Evolutionary conservation across 2,113 vertebrate species (phyloP), one percentile per base, ranked within the genome.

Genomic region (Anser cygnoides): DNA sequence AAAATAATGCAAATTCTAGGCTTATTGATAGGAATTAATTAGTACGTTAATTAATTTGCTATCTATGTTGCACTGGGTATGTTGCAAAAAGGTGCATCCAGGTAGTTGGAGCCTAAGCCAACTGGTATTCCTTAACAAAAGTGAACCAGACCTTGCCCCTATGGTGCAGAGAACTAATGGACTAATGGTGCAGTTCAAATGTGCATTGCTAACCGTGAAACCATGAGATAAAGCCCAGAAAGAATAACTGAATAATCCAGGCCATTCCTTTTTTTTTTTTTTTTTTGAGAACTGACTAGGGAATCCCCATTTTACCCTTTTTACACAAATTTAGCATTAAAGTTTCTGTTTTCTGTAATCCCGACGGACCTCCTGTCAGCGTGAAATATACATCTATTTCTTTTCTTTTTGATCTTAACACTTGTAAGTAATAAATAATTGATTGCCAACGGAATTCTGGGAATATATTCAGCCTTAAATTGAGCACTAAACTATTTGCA

Each of bases 361-460:
- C 95, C 96, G 18, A 18, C 3, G 28, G 94, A 91, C 93, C 84
- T 90, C 90, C 94, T 96, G 90, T 97, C 96, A 97, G 80, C 1
- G 7, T 96, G 85, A 82, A 97, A 95, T 96, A 97, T 77, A 93
- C 72, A 88, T 96, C 80, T 94, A 91, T 96, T 97, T 96, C 91
- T 94, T 97, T 95, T 94, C 93, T 92, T 96, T 97, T 97, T 98
- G 92, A 97, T 96, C 95, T 97, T 97, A 97, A 95, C 95, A 95
- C 97, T 97, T 97, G 96, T 97, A 97, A 97, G 91, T 92, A 96
- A 97, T 98, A 97, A 98, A 98, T 98, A 98, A 98, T 98, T 97
- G 97, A 98, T 97, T 79, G 92, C 88, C 79, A 77, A 62, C 95
- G 97, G 95, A 98, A 97, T 98, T 97, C 93, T 97, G 97, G 97